Conservation (phyloP, 2,113 vertebrate genomes). For the Strigops habroptila region DNA sequence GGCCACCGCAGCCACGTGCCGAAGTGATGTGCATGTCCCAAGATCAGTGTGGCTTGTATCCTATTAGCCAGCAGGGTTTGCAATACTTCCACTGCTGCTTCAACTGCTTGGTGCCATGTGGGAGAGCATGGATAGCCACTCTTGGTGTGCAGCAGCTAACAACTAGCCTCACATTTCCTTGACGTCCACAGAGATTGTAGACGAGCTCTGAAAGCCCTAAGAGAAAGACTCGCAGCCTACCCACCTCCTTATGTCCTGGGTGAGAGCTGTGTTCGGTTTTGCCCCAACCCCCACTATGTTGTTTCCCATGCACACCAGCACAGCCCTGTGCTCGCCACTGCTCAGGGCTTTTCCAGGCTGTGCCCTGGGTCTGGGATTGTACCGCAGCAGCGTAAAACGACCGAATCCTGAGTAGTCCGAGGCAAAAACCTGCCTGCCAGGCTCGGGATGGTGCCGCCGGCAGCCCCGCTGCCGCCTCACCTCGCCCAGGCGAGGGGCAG, state of each 20-base stretch:
- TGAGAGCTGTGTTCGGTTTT: accelerated
- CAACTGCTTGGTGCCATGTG: accelerated
- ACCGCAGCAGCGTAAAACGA: accelerated
- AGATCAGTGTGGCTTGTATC: not conserved
- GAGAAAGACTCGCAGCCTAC: not conserved
- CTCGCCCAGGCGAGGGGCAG: too few species aligned
- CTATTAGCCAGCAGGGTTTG: not conserved
- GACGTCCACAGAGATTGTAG: accelerated
- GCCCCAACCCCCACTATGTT: accelerated
- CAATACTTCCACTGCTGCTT: not conserved
- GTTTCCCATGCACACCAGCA: not conserved
- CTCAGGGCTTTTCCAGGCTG: not conserved
- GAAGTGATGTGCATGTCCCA: not conserved
- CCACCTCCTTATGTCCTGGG: accelerated
- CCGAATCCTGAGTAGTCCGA: accelerated
- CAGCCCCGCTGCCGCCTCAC: not conserved
- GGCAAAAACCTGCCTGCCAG: accelerated
- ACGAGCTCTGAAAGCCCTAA: not conserved
- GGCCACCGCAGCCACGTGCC: accelerated
- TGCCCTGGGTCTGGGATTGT: accelerated
- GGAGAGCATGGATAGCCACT: accelerated
- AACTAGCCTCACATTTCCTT: not conserved
- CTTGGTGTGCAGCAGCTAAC: accelerated
- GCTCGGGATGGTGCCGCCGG: accelerated
- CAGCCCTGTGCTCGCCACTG: accelerated